phyloP scores from a whole-genome alignment of 2,888 invertebrate genomes.

The Ochlodes sylvanus region DNA sequence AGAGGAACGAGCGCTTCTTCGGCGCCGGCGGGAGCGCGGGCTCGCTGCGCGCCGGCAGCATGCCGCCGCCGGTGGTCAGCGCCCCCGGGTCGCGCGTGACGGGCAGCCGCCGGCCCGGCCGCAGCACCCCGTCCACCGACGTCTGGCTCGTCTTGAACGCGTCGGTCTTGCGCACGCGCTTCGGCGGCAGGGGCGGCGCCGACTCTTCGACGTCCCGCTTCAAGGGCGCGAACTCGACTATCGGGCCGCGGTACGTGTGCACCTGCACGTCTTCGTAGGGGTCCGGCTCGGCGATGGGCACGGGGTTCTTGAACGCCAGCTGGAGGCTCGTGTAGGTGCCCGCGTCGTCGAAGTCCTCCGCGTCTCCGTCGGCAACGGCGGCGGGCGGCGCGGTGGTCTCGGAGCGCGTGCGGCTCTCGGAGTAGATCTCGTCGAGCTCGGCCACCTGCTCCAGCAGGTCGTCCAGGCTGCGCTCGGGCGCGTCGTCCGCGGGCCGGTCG shows the following conservation, averaged over 20 bases:
- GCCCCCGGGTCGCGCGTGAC: slow-evolving; percentile 59
- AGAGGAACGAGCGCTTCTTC: slow-evolving; percentile 79
- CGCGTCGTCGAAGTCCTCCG: slow-evolving; percentile 89
- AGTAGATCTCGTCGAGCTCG: slow-evolving; percentile 92
- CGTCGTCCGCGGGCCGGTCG: slow-evolving; percentile 48
- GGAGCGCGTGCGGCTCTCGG: slow-evolving; percentile 88
- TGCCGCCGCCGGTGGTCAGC: slow-evolving; percentile 47
- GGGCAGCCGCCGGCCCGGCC: slow-evolving; percentile 68
- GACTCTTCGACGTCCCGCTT: slow-evolving; percentile 86
- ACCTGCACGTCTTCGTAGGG: slow-evolving; percentile 86
- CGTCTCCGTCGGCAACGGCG: slow-evolving; percentile 74
- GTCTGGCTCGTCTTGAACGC: slow-evolving; percentile 73
- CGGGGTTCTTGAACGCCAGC: slow-evolving; percentile 93
- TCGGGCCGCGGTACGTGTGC: slow-evolving; percentile 78
- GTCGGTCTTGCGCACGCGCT: slow-evolving; percentile 87
- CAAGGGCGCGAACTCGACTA: slow-evolving; percentile 79
- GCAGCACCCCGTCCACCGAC: slow-evolving; percentile 71
- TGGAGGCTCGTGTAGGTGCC: slow-evolving; percentile 94
- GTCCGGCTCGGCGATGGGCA: slow-evolving; percentile 83
- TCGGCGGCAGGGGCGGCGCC: slow-evolving; percentile 92
- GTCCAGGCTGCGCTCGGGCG: slow-evolving; percentile 87
- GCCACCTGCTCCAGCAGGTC: slow-evolving; percentile 91
- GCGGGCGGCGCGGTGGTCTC: slow-evolving; percentile 66
- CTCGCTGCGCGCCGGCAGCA: slow-evolving; percentile 69
- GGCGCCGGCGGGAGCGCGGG: slow-evolving; percentile 72